These are phyloP conservation scores for Trachemys scripta DNA, from an alignment of 2,113 vertebrate species.

Conservation along the genomic window DNA sequence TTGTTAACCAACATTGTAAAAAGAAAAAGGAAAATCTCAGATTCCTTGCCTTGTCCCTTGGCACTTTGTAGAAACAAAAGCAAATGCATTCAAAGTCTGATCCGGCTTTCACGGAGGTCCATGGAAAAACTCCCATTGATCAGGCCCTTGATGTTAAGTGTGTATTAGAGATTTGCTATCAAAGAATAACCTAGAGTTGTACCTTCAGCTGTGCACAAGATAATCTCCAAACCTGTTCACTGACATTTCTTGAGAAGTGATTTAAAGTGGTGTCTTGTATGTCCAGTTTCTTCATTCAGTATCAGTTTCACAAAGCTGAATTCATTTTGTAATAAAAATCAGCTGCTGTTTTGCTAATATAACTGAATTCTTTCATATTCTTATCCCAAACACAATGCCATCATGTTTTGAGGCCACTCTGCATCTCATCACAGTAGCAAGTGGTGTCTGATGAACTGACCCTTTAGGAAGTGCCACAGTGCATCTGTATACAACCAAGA, in stretches of 20 bases:
- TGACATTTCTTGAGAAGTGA: neutral
- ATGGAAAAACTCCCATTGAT: neutral
- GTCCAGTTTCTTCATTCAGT: neutral
- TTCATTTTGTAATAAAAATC: neutral
- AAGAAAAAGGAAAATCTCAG: neutral
- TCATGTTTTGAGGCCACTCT: neutral
- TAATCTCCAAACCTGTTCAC: neutral
- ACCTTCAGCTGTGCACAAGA: neutral
- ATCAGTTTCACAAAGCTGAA: slow-evolving; percentile 2
- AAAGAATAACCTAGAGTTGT: neutral
- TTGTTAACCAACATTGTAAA: neutral
- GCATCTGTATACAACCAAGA: neutral
- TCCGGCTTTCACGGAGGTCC: neutral
- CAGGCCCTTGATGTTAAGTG: neutral
- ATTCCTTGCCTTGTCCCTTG: neutral
- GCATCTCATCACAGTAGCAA: slow-evolving; percentile 3
- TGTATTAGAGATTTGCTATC: neutral
- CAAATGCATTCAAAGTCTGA: neutral
- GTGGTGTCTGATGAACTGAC: neutral
- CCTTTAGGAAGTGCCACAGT: neutral
- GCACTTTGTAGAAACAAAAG: neutral
- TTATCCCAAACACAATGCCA: neutral
- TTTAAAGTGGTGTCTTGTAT: neutral
- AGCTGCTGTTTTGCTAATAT: neutral
- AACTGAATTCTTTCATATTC: neutral